Evolutionary conservation across 1,140 invertebrate genomes (phyloP).

Genomic region (Heliconius hermathena): DNA sequence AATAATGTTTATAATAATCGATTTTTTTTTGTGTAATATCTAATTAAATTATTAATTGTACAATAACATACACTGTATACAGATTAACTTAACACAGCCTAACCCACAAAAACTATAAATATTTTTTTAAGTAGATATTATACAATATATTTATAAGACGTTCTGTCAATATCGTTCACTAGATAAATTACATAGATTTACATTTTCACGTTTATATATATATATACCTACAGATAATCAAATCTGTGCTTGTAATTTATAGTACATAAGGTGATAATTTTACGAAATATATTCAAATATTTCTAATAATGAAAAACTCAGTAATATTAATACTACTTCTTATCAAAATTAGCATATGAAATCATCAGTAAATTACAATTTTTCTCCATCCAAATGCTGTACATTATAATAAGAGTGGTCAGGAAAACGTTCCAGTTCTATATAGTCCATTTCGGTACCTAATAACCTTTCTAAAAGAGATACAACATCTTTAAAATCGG

Average conservation of each 20-base stretch:
- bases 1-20: background rate
- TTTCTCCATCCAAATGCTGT: slow-evolving; percentile 91
- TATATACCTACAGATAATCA: too few species aligned
- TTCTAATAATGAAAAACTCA: too few species aligned
- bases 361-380: slow-evolving; percentile 82
- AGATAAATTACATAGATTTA: too few species aligned
- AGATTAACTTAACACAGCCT: background rate
- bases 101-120: background rate
- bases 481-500: slow-evolving; percentile 90
- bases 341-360: too few species aligned
- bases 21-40: too few species aligned
- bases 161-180: too few species aligned
- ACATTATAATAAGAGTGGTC: slow-evolving; percentile 97
- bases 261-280: too few species aligned
- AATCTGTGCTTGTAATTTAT: too few species aligned
- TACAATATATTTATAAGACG: background rate
- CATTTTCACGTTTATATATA: background rate
- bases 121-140: background rate
- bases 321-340: too few species aligned
- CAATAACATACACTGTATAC: background rate
- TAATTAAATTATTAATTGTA: background rate
- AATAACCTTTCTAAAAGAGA: slow-evolving; percentile 90
- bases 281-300: too few species aligned
- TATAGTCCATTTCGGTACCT: slow-evolving; percentile 95
- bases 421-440: slow-evolving; percentile 95